Evolutionary conservation across 1,140 invertebrate genomes (phyloP).

Genomic region (Stegodyphus dumicola): DNA sequence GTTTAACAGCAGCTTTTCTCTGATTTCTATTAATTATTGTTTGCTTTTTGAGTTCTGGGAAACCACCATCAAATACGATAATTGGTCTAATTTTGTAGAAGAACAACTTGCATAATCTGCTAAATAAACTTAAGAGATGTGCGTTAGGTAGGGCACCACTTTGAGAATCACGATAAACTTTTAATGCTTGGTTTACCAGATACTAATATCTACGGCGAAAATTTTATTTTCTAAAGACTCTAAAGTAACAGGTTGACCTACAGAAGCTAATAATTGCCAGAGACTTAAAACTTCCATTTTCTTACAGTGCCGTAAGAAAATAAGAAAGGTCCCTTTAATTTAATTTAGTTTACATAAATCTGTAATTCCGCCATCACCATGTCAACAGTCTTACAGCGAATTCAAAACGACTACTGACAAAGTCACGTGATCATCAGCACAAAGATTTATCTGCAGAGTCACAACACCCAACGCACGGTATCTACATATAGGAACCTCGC

Average conservation of each 20-base stretch:
- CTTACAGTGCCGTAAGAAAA: no score
- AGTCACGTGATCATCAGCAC: no score
- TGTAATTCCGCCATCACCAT: no score
- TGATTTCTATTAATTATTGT: conserved; percentile 75
- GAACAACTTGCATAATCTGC: conserved; percentile 94
- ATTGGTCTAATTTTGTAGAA: conserved; percentile 96
- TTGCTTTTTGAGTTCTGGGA: conserved; percentile 89
- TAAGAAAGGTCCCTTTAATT: no score
- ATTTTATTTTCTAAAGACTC: conserved; percentile 95
- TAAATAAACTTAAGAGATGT: conserved; percentile 92
- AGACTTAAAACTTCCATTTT: conserved; percentile 96
- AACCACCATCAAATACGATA: conserved; percentile 99
- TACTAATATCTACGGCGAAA: conserved; percentile 95
- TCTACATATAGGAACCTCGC: no score
- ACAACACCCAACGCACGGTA: no score
- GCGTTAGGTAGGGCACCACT: conserved; percentile 86
- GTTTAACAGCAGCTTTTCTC: conserved; percentile 32
- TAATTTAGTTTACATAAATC: no score
- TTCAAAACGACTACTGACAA: no score
- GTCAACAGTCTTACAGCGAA: no score
- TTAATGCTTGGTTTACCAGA: conserved; percentile 98
- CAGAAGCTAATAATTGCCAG: conserved; percentile 92
- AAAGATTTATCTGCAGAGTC: no score
- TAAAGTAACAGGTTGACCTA: conserved; percentile 90
- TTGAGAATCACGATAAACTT: conserved; percentile 90